These are phyloP conservation scores for Noctua janthina DNA, from an alignment of 2,888 invertebrate species.

Conservation along the genomic window DNA sequence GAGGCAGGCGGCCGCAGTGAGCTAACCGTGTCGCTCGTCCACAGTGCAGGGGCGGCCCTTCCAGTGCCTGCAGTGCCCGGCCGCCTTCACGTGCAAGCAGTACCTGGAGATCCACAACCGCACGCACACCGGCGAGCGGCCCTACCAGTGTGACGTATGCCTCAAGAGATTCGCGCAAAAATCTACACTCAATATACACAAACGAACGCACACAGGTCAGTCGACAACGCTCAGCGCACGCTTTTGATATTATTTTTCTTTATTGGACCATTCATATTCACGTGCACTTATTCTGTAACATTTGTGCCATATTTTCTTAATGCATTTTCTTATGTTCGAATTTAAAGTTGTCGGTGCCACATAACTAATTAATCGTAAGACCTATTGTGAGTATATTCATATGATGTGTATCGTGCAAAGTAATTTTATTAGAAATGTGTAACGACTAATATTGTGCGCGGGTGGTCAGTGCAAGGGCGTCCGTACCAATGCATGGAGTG, in stretches of 20 bases:
- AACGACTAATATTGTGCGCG: slow-evolving; percentile 65
- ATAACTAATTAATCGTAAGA: slow-evolving; percentile 69
- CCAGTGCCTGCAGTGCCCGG: slow-evolving; percentile 91
- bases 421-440: slow-evolving; percentile 45
- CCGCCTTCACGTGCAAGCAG: slow-evolving; percentile 91
- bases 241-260: slow-evolving; percentile 44
- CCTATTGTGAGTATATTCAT: slow-evolving; percentile 70
- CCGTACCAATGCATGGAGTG: slow-evolving; percentile 91
- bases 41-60: slow-evolving; percentile 91
- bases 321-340: slow-evolving; percentile 60
- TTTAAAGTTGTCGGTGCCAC: slow-evolving; percentile 89
- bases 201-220: slow-evolving; percentile 93
- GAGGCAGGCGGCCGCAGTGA: slow-evolving; percentile 61
- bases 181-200: slow-evolving; percentile 95
- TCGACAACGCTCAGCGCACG: slow-evolving; percentile 61
- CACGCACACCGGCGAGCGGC: slow-evolving; percentile 90
- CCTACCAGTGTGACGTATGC: slow-evolving; percentile 93
- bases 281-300: slow-evolving; percentile 44
- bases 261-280: slow-evolving; percentile 55
- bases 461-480: slow-evolving; percentile 88
- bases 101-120: slow-evolving; percentile 90
- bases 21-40: slow-evolving; percentile 74
- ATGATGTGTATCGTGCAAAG: slow-evolving; percentile 48
- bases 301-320: slow-evolving; percentile 50
- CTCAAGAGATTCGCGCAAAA: slow-evolving; percentile 95